Base-by-base conservation (phyloP, 2,797 vertebrate genomes). In the Cyclura pinguis region DNA sequence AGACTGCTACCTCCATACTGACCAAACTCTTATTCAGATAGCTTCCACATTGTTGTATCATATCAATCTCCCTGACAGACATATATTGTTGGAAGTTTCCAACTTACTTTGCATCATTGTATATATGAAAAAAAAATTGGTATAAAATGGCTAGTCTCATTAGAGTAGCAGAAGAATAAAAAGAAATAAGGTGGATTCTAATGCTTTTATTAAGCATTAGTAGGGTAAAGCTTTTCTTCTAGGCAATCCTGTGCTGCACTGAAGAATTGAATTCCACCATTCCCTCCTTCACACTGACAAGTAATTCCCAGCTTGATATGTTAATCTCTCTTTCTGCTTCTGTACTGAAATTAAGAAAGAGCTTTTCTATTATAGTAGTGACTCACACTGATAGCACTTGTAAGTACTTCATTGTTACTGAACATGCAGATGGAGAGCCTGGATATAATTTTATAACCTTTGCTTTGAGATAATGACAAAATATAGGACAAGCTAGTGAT, bases 401-500 rank as follows among this genome's bases (percentile, higher is more conserved):
- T 90, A 92, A 93, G 84, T 59, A 80, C 27, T 80, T 86, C 6
- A 84, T 82, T 92, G 8, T 64, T 88, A 86, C 38, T 86, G 38
- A 82, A 91, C 90, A 87, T 14, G 87, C 88, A 92, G 12, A 50
- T 50, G 84, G 0, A 20, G 27, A 32, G 0, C 32, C 32, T 90
- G 50, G 84, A 93, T 94, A 86, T 57, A 89, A 90, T 88, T 91
- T 90, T n/a, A 67, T 89, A 89, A 92, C 67, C 22, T 80, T 83
- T 84, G 1, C 81, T 92, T 57, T 13, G 24, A 18, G 32, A 74
- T 90, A 92, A 90, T 42, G 1, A 47, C 10, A 14, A 1, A 16
- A 32, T 22, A 55, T 0, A 81, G 67, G 29, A 47, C 92, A 92
- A 90, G 32, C 27, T 55, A 87, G 32, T 88, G 84, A 1, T 62